Conservation (phyloP, 37 sponge, comb jelly and placozoan genomes). For the Chondrilla cf. caribensis region DNA sequence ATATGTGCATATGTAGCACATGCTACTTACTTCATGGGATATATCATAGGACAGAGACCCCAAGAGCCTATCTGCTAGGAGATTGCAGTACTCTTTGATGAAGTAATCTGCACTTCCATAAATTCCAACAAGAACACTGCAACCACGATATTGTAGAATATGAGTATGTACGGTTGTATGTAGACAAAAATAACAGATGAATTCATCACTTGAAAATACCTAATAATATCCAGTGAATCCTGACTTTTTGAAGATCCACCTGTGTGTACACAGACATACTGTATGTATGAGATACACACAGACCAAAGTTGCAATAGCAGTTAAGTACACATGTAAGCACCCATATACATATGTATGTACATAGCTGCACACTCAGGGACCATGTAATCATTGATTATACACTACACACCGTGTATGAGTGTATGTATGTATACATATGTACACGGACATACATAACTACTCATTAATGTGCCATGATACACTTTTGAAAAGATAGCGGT, state of each 20-base stretch:
- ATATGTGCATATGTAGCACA: too few relatives aligned
- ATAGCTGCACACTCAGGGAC: too few relatives aligned
- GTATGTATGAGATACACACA: too few relatives aligned
- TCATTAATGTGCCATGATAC: too few relatives aligned
- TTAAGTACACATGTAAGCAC: too few relatives aligned
- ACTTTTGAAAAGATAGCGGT: too few relatives aligned
- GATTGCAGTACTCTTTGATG: conserved; percentile 83
- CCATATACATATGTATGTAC: too few relatives aligned
- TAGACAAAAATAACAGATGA: background rate
- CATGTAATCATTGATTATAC: too few relatives aligned
- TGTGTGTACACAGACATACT: background rate
- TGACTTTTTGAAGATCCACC: background rate
- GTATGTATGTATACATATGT: too few relatives aligned
- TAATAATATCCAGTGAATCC: conserved; percentile 25
- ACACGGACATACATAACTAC: too few relatives aligned
- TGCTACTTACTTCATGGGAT: conserved; percentile 60
- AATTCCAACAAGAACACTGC: conserved; percentile 82
- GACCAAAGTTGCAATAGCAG: too few relatives aligned
- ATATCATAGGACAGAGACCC: conserved; percentile 69
- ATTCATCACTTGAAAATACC: background rate
- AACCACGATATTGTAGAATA: too few relatives aligned
- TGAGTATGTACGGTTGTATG: background rate
- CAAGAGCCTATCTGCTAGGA: conserved; percentile 87
- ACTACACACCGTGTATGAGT: background rate
- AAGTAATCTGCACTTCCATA: conserved; percentile 93